Evolutionary conservation across 2,113 vertebrate species (phyloP).

Genomic region (Henicopernis longicauda): DNA sequence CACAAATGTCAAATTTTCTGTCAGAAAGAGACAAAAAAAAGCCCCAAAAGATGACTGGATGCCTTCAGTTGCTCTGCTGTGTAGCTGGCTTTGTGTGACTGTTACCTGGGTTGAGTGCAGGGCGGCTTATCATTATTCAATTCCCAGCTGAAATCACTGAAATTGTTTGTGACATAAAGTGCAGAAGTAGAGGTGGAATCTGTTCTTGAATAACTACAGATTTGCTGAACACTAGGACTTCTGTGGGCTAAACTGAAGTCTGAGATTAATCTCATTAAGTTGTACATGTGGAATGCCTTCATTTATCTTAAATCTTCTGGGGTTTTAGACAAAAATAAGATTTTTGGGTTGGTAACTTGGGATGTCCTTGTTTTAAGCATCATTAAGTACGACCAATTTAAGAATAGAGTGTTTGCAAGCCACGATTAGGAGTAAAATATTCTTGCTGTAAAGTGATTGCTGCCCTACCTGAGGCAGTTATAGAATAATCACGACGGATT

Average conservation of each 20-base stretch:
- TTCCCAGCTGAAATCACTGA: background rate
- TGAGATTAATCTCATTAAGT: background rate
- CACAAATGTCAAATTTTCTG: background rate
- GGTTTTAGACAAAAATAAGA: background rate
- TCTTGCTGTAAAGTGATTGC: background rate
- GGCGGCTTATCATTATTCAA: background rate
- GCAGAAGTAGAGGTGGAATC: background rate
- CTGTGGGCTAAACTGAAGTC: background rate
- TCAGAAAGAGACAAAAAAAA: background rate
- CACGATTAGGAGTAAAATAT: background rate
- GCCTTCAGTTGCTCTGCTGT: background rate
- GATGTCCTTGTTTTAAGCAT: background rate
- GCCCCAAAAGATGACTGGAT: accelerated
- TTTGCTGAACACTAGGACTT: background rate
- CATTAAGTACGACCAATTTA: background rate
- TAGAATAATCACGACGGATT: background rate
- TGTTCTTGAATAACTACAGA: background rate
- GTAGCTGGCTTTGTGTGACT: background rate
- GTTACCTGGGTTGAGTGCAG: background rate
- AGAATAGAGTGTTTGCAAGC: background rate
- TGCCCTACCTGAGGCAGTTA: background rate
- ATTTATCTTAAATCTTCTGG: background rate
- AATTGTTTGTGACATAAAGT: background rate
- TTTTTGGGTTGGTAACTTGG: background rate
- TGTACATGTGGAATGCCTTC: background rate